A percentile compares a stretch with the other conserved stretches of the same genome.
phyloP scores from a whole-genome alignment of 2,888 invertebrate genomes.

The Dasysyrphus tricinctus region DNA sequence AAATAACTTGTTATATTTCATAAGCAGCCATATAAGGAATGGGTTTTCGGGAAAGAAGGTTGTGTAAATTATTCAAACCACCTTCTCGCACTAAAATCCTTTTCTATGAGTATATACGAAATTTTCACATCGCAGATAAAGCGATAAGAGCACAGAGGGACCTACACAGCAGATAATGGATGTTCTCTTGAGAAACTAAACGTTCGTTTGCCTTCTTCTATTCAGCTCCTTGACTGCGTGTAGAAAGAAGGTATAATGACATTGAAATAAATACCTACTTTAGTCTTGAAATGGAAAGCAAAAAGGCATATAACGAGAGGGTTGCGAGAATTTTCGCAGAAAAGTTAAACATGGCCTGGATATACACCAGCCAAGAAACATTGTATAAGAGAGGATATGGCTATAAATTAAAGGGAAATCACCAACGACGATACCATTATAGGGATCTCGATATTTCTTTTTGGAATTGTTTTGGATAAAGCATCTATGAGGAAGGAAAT shows the following conservation, averaged over 20 bases:
- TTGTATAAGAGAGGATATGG: constrained; percentile 29
- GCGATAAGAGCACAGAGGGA: constrained; percentile 5
- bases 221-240: constrained; percentile 12
- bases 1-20: constrained; percentile 66
- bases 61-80: constrained; percentile 36
- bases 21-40: constrained; percentile 30
- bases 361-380: neutral
- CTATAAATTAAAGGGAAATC: constrained; percentile 49
- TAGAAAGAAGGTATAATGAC: constrained; percentile 14
- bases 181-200: constrained; percentile 32
- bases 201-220: constrained; percentile 1
- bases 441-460: constrained; percentile 1
- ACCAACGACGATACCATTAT: constrained; percentile 14
- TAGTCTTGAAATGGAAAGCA: neutral
- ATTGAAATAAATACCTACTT: constrained; percentile 35
- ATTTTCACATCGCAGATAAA: constrained; percentile 9
- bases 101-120: neutral
- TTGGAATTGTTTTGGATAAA: neutral
- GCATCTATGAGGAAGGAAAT: constrained; percentile 38
- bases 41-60: neutral
- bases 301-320: neutral
- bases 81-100: neutral
- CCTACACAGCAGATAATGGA: constrained; percentile 17
- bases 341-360: constrained; percentile 45
- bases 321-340: constrained; percentile 9